phyloP scores from a whole-genome alignment of 1,140 invertebrate species.

The Trichonephila clavata region DNA sequence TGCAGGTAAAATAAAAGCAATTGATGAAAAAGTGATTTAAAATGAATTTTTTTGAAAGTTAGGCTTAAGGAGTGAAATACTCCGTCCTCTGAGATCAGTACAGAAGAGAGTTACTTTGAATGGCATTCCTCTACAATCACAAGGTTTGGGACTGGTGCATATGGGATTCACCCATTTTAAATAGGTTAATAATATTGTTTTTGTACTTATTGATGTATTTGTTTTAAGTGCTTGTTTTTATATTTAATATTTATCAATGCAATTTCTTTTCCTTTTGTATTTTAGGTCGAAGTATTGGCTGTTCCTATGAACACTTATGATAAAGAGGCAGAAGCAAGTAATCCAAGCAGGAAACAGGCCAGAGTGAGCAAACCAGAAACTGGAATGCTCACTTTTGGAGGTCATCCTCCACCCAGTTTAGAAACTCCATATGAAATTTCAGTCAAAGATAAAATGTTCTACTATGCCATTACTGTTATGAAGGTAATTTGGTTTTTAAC shows the following conservation, averaged over 20 bases:
- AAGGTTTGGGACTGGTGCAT: too few species aligned
- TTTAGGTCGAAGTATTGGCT: conserved; percentile 87
- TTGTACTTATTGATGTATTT: too few species aligned
- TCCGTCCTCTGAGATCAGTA: too few species aligned
- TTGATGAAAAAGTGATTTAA: too few species aligned
- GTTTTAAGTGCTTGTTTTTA: background rate
- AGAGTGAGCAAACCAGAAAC: conserved; percentile 85
- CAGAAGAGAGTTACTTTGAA: too few species aligned
- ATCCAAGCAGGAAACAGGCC: conserved; percentile 81
- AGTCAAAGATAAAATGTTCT: conserved; percentile 94
- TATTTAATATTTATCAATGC: background rate
- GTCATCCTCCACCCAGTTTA: conserved; percentile 86
- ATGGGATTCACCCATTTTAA: too few species aligned
- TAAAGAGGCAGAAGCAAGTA: conserved; percentile 80
- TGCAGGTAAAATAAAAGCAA: too few species aligned
- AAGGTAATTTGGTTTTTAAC: conserved; percentile 83
- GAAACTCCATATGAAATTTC: conserved; percentile 93
- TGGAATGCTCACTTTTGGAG: conserved; percentile 86
- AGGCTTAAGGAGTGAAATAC: too few species aligned
- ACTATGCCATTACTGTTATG: conserved; percentile 96
- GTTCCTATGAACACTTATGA: conserved; percentile 85
- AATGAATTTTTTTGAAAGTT: too few species aligned
- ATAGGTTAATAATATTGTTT: too few species aligned
- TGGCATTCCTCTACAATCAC: too few species aligned
- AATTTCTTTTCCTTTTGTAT: too few species aligned